These are phyloP conservation scores for Apus apus DNA, from an alignment of 2,113 vertebrate species.

Conservation along the genomic window DNA sequence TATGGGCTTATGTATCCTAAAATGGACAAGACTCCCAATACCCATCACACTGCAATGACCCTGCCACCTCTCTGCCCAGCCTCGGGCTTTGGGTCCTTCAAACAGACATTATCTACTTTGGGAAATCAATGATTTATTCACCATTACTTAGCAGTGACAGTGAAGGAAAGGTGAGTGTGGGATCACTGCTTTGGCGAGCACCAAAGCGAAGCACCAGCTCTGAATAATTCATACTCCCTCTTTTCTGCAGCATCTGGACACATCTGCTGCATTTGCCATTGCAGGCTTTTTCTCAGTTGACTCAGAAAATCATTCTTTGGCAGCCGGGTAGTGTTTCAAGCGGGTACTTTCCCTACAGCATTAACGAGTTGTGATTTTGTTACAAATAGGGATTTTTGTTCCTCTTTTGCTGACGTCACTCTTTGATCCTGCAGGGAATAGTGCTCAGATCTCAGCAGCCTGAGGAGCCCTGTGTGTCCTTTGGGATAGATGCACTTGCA, in stretches of 20 bases:
- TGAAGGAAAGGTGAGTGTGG: neutral
- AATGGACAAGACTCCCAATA: neutral
- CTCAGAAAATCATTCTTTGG: slow-evolving; percentile 18
- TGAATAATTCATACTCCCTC: slow-evolving; percentile 69
- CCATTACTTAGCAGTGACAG: neutral
- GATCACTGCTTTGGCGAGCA: accelerated
- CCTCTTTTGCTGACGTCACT: slow-evolving; percentile 56
- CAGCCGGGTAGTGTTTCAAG: slow-evolving; percentile 53
- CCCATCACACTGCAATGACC: accelerated
- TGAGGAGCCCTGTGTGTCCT: slow-evolving; percentile 22
- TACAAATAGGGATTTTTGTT: slow-evolving; percentile 49
- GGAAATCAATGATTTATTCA: neutral
- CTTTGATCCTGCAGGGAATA: neutral
- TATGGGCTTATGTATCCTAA: neutral
- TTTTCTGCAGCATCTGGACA: slow-evolving; percentile 39
- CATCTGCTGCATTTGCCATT: neutral
- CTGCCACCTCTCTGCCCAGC: neutral
- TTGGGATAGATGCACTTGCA: slow-evolving; percentile 52
- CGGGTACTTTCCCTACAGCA: slow-evolving; percentile 28
- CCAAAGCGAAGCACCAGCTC: neutral
- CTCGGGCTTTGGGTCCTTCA: neutral
- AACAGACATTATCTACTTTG: neutral
- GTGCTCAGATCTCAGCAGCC: neutral
- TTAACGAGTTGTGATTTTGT: slow-evolving; percentile 29
- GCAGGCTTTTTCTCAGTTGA: neutral